phyloP scores from a whole-genome alignment of 1,140 invertebrate genomes.

The Lordiphosa collinella region DNA sequence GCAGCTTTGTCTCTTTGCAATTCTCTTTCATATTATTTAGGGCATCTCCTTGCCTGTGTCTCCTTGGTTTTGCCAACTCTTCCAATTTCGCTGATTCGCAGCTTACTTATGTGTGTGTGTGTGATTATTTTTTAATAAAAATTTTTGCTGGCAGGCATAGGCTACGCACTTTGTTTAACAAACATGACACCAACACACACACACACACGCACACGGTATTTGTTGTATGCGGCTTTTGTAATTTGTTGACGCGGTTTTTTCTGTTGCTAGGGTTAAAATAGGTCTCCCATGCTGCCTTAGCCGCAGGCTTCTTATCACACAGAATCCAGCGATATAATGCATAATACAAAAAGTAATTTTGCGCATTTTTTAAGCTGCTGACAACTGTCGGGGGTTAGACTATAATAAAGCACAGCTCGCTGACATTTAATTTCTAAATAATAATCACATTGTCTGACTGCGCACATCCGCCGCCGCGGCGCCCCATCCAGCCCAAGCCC shows the following conservation, averaged over 20 bases:
- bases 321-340: slow-evolving; percentile 35
- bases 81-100: slow-evolving; percentile 31
- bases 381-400: slow-evolving; percentile 48
- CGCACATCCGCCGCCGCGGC: slow-evolving; percentile 49
- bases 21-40: background rate
- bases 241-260: slow-evolving; percentile 55
- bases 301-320: slow-evolving; percentile 33
- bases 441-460: slow-evolving; percentile 69
- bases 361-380: slow-evolving; percentile 65
- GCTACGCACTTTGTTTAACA: slow-evolving; percentile 74
- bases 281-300: slow-evolving; percentile 52
- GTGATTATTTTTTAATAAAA: slow-evolving; percentile 77
- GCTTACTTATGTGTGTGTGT: slow-evolving; percentile 23
- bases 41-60: slow-evolving; percentile 4
- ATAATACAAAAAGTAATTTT: slow-evolving; percentile 71
- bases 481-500: slow-evolving; percentile 6
- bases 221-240: slow-evolving; percentile 57
- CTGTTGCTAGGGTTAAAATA: slow-evolving; percentile 66
- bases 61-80: background rate
- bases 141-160: slow-evolving; percentile 56
- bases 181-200: slow-evolving; percentile 53
- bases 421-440: slow-evolving; percentile 69
- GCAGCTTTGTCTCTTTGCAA: background rate
- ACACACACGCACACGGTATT: slow-evolving; percentile 33
- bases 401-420: slow-evolving; percentile 44